Evolutionary conservation across 2,113 vertebrate genomes (phyloP), one percentile per base, ranked within the genome.

Genomic region (Proterorhinus semilunaris): DNA sequence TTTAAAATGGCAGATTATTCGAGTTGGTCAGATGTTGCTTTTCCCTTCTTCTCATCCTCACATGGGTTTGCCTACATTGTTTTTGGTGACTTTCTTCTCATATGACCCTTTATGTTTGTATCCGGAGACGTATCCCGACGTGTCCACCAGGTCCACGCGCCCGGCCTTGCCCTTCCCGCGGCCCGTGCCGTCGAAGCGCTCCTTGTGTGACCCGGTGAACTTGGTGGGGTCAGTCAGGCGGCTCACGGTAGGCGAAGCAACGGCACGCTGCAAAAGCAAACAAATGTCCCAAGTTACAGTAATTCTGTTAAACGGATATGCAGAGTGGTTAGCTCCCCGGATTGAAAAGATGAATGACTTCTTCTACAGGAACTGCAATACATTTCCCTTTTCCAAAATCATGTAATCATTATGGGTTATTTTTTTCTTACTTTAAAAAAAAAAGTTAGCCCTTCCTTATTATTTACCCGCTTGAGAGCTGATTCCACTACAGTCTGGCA

Each of bases 191-290:
- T 98, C 97, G 46, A 98, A 99, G 6, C 97, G 94, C 88, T 97
- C 95, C 89, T 97, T 98, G 92, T 99, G 97, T 55, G 96, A 98
- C 42, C 97, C 97, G 0, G 96, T 99, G 89, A 98, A 99, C 91
- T 95, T 96, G 81, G 90, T 91, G 69, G 97, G 94, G 91, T 99
- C 97, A 0, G 97, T 99, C 55, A 99, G 95, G 43, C 97, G 95
- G 1, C 95, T 95, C 71, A 99, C 96, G 0, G 96, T 98, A 1
- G 96, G 96, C 15, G 96, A 98, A 4, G 95, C 95, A 87, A 98
- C 92, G 0, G 96, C 93, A 92, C 94, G 95, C 97, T 98, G 46
- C 66, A 36, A 36, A 6, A 58, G 55, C 11, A 13, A 61, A 8
- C 54, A 51, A 2, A 36, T 16, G 16, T 10, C 51, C 15, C 8